Conservation (phyloP, 2,797 vertebrate species). For the Pogoniulus pusillus region DNA sequence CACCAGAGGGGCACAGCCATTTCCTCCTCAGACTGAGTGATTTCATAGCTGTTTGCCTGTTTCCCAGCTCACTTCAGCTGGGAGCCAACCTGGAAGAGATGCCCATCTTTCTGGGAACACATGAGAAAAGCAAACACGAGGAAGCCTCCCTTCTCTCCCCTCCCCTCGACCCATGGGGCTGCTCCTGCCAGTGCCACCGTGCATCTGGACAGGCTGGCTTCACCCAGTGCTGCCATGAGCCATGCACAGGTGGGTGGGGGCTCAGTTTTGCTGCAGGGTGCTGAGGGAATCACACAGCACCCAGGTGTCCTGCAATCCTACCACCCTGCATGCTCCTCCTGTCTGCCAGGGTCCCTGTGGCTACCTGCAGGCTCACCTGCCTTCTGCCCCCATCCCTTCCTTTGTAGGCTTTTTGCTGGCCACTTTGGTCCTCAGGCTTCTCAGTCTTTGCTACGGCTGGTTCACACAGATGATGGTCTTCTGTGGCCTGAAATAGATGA, state of each 20-base stretch:
- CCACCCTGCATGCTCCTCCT: neutral
- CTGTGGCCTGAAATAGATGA: neutral
- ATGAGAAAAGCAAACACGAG: neutral
- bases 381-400: neutral
- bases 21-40: neutral
- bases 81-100: neutral
- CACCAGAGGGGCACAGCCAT: neutral
- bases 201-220: neutral
- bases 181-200: neutral
- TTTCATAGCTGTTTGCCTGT: neutral
- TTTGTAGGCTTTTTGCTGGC: neutral
- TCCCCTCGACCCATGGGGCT: accelerated
- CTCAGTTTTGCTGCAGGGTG: neutral
- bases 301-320: neutral
- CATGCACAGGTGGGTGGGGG: accelerated
- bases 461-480: neutral
- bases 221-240: accelerated
- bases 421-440: neutral
- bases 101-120: neutral
- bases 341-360: neutral
- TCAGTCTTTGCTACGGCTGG: neutral
- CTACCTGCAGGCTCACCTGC: neutral
- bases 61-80: neutral
- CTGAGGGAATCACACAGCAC: neutral
- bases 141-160: neutral